Evolutionary conservation across 2,113 vertebrate species (phyloP), one percentile per base, ranked within the genome.

Genomic region (Salminus brasiliensis): DNA sequence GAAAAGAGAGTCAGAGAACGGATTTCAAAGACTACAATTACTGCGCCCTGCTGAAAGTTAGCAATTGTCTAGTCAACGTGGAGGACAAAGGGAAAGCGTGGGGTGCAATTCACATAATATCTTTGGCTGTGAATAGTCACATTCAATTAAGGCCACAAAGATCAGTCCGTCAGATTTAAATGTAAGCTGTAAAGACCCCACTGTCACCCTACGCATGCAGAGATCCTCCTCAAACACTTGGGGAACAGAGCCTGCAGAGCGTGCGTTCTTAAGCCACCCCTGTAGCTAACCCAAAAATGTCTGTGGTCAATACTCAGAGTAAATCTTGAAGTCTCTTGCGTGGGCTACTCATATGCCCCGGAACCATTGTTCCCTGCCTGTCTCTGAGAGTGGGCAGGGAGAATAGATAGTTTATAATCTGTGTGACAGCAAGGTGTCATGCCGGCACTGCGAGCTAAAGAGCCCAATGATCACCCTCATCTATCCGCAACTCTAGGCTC

Each of bases 1-100:
- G 60, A 72, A 53, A 73, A 66, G 74, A 68, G 60, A 65, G 62
- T 59, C 62, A n/a, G n/a, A n/a, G 23, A 63, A 68, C 7, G 15
- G 16, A 11, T 39, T 74, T 81, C 70, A 39, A 77, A 84, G 74
- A 57, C 82, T 78, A 34, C 74, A 78, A 84, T 84, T 84, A 84
- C 49, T 9, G 9, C 15, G 10, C 45, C 18, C 52, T 72, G 69
- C 60, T 53, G 60, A 84, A 72, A 69, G 70, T 73, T 66, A 45
- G 41, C 47, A 77, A 81, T 80, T 84, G 63, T 78, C 79, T 62
- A 70, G 74, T 78, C 74, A 52, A 32, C 27, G 65, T 68, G 34
- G 34, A 23, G 18, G 72, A 57, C 71, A 57, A 78, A 68, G 29
- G 27, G 16, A 78, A 41, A 74, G 41, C 16, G 23, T n/a, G 13